Evolutionary conservation across 2,797 vertebrate genomes (phyloP).

Genomic region (Huso huso): DNA sequence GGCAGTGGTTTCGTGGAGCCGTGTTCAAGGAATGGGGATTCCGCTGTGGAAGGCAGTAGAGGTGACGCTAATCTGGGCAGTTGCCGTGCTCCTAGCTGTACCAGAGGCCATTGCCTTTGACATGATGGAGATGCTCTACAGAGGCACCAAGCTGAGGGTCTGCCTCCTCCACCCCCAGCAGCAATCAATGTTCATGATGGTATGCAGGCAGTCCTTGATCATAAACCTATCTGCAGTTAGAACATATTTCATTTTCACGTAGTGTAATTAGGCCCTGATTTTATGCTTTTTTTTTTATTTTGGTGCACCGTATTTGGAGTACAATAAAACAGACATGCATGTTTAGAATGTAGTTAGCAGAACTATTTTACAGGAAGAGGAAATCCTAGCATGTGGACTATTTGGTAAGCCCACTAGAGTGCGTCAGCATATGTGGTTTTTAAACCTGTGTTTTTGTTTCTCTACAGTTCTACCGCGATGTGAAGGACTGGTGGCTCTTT

Average conservation of each 20-base stretch:
- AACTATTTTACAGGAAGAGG: no score
- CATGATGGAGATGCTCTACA: conserved; percentile 68
- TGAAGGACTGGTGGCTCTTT: conserved; percentile 84
- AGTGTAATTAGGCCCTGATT: no score
- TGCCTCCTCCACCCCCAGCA: conserved; percentile 71
- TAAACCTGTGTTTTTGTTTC: not conserved
- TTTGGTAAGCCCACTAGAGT: no score
- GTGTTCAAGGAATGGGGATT: conserved; percentile 80
- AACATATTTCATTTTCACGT: no score
- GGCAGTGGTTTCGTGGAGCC: conserved; percentile 79
- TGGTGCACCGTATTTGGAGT: no score
- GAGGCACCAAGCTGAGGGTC: conserved; percentile 60
- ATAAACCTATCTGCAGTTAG: no score
- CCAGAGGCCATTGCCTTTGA: conserved; percentile 76
- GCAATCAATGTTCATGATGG: conserved; percentile 63
- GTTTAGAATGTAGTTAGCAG: no score
- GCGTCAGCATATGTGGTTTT: not conserved
- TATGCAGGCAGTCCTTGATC: conserved; percentile 19
- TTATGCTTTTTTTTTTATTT: no score
- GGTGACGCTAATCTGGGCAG: conserved; percentile 72
- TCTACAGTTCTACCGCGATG: conserved; percentile 67
- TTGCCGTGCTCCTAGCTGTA: conserved; percentile 67
- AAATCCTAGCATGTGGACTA: no score
- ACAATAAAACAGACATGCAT: no score
- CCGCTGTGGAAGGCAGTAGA: conserved; percentile 77